phyloP scores from a whole-genome alignment of 2,113 vertebrate species.

The Ceyx margarethae region DNA sequence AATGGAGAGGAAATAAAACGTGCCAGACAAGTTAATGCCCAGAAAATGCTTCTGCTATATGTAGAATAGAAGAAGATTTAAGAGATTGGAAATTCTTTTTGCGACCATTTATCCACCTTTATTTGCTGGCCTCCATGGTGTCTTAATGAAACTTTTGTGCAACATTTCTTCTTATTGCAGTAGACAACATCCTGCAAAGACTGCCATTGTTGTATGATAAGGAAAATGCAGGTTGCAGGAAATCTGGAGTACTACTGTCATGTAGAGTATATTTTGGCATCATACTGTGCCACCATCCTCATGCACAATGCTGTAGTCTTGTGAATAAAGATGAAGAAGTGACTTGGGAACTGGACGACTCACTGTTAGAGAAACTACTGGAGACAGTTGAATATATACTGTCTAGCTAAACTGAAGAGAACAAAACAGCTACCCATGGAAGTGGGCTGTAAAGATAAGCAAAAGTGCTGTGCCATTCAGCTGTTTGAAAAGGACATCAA shows the following conservation, averaged over 20 bases:
- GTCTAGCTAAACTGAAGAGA: not conserved
- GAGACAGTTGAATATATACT: not conserved
- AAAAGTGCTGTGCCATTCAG: not conserved
- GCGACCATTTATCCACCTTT: not conserved
- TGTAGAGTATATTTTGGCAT: not conserved
- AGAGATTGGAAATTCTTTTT: not conserved
- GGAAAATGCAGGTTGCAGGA: not conserved
- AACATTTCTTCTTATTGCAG: not conserved
- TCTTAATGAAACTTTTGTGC: not conserved
- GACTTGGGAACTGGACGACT: not conserved
- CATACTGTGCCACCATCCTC: not conserved
- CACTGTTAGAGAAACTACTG: not conserved
- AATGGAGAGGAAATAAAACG: not conserved
- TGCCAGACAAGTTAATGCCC: not conserved
- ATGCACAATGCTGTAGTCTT: not conserved
- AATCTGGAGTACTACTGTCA: constrained; percentile 1
- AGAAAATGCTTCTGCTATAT: not conserved
- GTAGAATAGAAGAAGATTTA: not conserved
- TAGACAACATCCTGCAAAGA: not conserved
- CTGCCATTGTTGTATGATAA: not conserved
- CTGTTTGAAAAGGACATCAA: not conserved
- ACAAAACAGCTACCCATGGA: not conserved
- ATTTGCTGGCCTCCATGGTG: not conserved
- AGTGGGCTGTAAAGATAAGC: not conserved
- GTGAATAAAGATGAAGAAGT: not conserved